These are phyloP conservation scores for Steinernema hermaphroditum DNA, from an alignment of 2,888 invertebrate genomes.

Conservation along the genomic window DNA sequence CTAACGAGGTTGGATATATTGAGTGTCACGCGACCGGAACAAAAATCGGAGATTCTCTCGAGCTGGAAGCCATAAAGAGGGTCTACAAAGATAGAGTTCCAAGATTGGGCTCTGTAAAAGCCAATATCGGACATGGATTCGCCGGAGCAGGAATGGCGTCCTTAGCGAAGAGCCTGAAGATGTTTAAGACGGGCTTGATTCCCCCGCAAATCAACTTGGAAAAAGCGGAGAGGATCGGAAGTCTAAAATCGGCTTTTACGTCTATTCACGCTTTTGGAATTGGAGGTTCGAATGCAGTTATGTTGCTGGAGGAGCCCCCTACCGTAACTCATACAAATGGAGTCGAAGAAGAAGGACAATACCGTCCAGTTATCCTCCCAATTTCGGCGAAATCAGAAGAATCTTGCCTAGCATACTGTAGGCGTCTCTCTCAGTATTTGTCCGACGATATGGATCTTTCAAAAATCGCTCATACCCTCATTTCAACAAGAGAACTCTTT, in stretches of 20 bases:
- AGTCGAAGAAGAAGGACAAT: conserved; percentile 25
- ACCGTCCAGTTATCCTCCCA: conserved; percentile 38
- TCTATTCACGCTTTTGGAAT: conserved; percentile 60
- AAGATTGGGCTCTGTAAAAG: conserved; percentile 55
- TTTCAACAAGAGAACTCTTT: conserved; percentile 40
- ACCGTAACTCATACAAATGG: conserved; percentile 25
- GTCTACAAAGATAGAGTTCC: conserved; percentile 36
- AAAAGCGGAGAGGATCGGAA: neutral
- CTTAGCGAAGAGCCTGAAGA: conserved; percentile 52
- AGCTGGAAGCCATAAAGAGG: conserved; percentile 47
- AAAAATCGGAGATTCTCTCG: conserved; percentile 57
- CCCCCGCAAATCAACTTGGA: conserved; percentile 57
- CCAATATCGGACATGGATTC: conserved; percentile 61
- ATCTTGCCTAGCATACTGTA: conserved; percentile 32
- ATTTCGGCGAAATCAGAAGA: conserved; percentile 43
- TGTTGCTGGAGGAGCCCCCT: neutral
- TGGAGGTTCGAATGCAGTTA: conserved; percentile 58
- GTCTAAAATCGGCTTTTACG: conserved; percentile 32
- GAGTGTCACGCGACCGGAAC: conserved; percentile 95
- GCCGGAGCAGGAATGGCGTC: conserved; percentile 59
- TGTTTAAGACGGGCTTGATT: conserved; percentile 49
- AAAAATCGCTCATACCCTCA: conserved; percentile 41
- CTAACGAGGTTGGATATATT: conserved; percentile 81
- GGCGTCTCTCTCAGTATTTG: conserved; percentile 32
- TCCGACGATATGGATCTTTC: conserved; percentile 11